Base-by-base conservation (phyloP, 2,888 invertebrate genomes). In the Diabrotica balteata region DNA sequence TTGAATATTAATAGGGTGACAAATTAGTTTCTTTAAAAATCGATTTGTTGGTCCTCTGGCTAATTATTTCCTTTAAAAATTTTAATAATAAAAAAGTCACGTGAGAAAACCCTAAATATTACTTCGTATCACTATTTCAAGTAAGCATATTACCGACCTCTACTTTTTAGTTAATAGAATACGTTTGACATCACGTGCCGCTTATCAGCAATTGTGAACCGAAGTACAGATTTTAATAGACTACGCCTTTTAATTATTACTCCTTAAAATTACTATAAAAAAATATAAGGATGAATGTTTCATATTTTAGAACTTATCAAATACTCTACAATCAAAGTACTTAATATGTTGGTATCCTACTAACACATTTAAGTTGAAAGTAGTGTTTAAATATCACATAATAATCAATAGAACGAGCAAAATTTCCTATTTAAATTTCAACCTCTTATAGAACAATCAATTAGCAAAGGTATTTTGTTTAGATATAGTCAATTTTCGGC, bases 61-160 rank as follows among this genome's bases (percentile, higher is more conserved):
- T 32, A 32, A 55, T 9, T 9, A 55, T n/a, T 55, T 43, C 8
- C 43, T 6, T 54, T 22, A n/a, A 59, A 43, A 43, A 10, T 51
- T 51, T 51, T 51, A 58, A 54, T 68, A 66, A 73, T 70, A 72
- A 68, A 50, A 61, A 52, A 72, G 76, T 80, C 80, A 80, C 80
- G 80, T 80, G 80, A 79, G 43, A 76, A 73, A 55, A 61, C 61
- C 66, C 67, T 71, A 73, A 71, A 67, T 65, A 60, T 53, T 73
- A 75, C 59, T 73, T 47, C 75, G 64, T 71, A 73, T 72, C 76
- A 72, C 66, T 58, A 76, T 72, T 72, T 75, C 43, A 67, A 66
- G 53, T 69, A 67, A 70, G 77, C 77, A 76, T 65, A 49, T 17
- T 47, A 59, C 47, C 60, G 57, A 71, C 54, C 63, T 66, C 62